Evolutionary conservation across 2,888 invertebrate species (phyloP).

Genomic region (Subacronicta megacephala): DNA sequence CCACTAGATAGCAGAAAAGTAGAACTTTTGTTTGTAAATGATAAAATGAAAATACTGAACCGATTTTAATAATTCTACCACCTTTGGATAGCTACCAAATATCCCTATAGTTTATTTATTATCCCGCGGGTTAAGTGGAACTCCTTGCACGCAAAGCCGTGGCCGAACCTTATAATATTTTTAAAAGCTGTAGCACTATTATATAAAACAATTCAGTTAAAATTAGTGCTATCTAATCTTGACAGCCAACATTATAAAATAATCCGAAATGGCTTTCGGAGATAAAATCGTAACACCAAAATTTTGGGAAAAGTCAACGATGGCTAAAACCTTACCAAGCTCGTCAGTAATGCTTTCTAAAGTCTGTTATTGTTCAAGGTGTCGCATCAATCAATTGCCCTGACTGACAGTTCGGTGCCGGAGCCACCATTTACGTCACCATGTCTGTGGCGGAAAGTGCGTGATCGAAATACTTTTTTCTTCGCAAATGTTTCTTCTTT

Average conservation of each 20-base stretch:
- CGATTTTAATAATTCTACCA: too few relatives aligned
- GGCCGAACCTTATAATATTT: too few relatives aligned
- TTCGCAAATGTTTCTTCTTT: constrained; percentile 33
- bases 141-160: too few relatives aligned
- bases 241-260: constrained; percentile 37
- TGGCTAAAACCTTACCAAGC: constrained; percentile 9
- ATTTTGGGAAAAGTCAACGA: constrained; percentile 32
- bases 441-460: constrained; percentile 52
- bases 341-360: constrained; percentile 53
- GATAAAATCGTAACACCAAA: constrained; percentile 25
- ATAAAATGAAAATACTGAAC: too few relatives aligned
- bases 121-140: too few relatives aligned
- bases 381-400: constrained; percentile 68
- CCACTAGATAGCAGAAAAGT: constrained; percentile 21
- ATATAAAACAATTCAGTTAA: constrained; percentile 31
- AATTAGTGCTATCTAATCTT: constrained; percentile 48
- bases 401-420: constrained; percentile 66
- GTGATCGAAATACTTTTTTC: constrained; percentile 61
- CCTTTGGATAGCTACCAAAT: too few relatives aligned
- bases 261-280: constrained; percentile 20
- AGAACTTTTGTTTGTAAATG: constrained; percentile 12
- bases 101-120: too few relatives aligned
- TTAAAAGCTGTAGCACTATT: constrained; percentile 26
- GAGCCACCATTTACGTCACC: constrained; percentile 61
- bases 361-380: constrained; percentile 56